These are phyloP conservation scores for Aldrovandia affinis DNA, from an alignment of 2,797 vertebrate genomes.

Conservation along the genomic window DNA sequence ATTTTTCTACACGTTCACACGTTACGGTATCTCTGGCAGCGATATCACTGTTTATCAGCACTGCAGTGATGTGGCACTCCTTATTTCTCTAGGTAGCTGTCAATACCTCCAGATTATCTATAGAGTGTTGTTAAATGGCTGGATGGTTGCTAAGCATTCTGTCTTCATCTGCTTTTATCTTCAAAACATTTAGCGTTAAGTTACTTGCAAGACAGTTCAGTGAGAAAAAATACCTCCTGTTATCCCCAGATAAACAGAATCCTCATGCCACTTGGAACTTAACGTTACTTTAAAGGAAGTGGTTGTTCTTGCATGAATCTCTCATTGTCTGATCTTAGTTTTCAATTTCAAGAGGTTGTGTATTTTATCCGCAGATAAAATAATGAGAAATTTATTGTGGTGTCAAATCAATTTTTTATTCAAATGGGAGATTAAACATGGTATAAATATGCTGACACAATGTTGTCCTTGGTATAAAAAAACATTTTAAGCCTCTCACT, in stretches of 20 bases:
- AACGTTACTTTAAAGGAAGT: neutral
- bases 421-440: no score
- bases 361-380: neutral
- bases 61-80: neutral
- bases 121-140: neutral
- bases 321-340: neutral
- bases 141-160: neutral
- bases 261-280: neutral
- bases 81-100: conserved; percentile 1
- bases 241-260: neutral
- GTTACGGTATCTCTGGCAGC: neutral
- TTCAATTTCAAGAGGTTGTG: neutral
- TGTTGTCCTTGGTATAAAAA: neutral
- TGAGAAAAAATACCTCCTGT: neutral
- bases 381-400: neutral
- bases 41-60: neutral
- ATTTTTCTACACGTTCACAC: conserved; percentile 18
- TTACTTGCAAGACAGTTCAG: neutral
- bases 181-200: neutral
- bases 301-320: neutral
- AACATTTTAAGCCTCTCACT: neutral
- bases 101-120: conserved; percentile 5
- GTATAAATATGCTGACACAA: neutral
- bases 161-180: neutral
- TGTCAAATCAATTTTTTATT: no score